phyloP scores from a whole-genome alignment of 2,888 invertebrate species.

The Apantesis nais region DNA sequence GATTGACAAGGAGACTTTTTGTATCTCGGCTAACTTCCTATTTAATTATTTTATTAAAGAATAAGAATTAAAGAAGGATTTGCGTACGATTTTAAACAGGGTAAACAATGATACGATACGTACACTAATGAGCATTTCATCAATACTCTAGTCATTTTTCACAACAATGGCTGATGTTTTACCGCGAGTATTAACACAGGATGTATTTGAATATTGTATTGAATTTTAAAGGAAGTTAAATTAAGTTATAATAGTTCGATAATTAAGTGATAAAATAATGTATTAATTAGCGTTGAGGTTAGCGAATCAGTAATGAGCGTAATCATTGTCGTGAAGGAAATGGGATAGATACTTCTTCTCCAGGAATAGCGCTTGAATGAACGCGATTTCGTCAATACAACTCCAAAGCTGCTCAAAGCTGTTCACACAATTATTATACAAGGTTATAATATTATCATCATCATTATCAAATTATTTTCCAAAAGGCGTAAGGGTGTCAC shows the following conservation, averaged over 20 bases:
- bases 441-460: neutral
- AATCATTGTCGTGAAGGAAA: constrained; percentile 41
- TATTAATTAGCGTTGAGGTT: constrained; percentile 40
- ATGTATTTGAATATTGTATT: constrained; percentile 37
- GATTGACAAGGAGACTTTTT: constrained; percentile 16
- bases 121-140: neutral
- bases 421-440: too few species aligned
- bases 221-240: constrained; percentile 36
- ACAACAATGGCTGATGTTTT: constrained; percentile 17
- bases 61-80: neutral
- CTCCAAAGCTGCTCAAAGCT: neutral
- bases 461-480: neutral
- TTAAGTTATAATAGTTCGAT: constrained; percentile 31
- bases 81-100: too few species aligned
- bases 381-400: constrained; percentile 34
- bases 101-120: neutral
- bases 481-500: too few species aligned
- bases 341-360: neutral
- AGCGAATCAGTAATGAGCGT: constrained; percentile 32
- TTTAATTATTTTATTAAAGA: neutral
- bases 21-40: neutral
- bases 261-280: constrained; percentile 51
- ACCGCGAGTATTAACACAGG: constrained; percentile 24
- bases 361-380: constrained; percentile 47
- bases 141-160: constrained; percentile 9